Conservation (phyloP, 2,113 vertebrate genomes). For the Okapia johnstoni region DNA sequence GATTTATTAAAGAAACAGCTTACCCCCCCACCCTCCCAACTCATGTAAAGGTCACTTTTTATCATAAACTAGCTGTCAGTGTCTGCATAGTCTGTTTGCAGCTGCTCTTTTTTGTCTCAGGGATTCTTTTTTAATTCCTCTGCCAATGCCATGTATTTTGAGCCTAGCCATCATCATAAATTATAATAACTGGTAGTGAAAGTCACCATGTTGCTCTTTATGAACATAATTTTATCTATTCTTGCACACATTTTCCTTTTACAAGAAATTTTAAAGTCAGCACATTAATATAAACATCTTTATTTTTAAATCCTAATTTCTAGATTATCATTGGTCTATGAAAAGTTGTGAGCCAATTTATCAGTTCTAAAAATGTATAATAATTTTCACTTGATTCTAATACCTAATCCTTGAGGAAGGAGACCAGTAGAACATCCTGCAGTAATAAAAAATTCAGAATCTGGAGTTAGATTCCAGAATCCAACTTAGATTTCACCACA, state of each 20-base stretch:
- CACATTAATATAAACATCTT: background rate
- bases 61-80: too few species aligned
- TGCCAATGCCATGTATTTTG: background rate
- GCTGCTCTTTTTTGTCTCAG: background rate
- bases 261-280: background rate
- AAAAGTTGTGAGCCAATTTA: background rate
- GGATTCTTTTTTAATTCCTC: background rate
- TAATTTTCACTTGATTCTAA: background rate
- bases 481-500: background rate
- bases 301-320: background rate
- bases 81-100: background rate
- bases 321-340: background rate
- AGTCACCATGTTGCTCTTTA: background rate
- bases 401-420: background rate
- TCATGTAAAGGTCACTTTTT: background rate
- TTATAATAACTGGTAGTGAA: background rate
- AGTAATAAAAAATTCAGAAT: background rate
- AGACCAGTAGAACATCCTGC: fast-evolving
- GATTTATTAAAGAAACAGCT: background rate
- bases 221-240: background rate
- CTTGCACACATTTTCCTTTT: background rate
- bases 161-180: background rate
- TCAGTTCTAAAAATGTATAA: background rate
- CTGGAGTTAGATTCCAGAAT: background rate
- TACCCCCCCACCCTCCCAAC: fast-evolving